Conservation (phyloP, 2,113 vertebrate genomes). For the Phoenicopterus ruber region DNA sequence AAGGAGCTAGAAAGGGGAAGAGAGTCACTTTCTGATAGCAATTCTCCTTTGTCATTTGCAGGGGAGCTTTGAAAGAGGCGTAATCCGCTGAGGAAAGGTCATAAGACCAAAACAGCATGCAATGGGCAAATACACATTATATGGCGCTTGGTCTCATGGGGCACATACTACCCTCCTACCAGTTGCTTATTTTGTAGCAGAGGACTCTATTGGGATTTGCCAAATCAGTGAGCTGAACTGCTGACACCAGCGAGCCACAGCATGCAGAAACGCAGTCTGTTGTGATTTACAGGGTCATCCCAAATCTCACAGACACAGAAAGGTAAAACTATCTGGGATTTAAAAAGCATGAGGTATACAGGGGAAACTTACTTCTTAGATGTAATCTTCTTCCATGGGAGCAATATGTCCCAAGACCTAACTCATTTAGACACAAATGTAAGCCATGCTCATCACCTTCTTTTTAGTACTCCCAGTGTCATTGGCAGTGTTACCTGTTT, state of each 20-base stretch:
- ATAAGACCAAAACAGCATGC: not conserved
- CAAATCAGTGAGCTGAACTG: not conserved
- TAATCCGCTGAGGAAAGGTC: not conserved
- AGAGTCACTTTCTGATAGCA: not conserved
- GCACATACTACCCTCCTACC: not conserved
- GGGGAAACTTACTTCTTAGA: not conserved
- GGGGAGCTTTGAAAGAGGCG: not conserved
- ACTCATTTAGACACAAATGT: not conserved
- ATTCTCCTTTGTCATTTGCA: not conserved
- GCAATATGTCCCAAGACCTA: not conserved
- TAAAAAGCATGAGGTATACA: not conserved
- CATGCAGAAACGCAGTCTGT: not conserved
- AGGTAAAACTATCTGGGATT: not conserved
- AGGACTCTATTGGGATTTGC: not conserved
- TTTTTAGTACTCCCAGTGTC: not conserved
- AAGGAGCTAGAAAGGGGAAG: not conserved
- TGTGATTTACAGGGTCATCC: not conserved
- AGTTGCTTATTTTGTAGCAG: not conserved
- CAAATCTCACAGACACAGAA: not conserved
- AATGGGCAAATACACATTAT: not conserved
- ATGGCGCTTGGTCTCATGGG: not conserved
- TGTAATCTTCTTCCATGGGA: not conserved
- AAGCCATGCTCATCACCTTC: not conserved
- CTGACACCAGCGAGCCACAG: not conserved
- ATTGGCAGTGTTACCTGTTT: not conserved